Evolutionary conservation across 2,797 vertebrate species (phyloP), one percentile per base, ranked within the genome.

Genomic region (Australoheros facetus): DNA sequence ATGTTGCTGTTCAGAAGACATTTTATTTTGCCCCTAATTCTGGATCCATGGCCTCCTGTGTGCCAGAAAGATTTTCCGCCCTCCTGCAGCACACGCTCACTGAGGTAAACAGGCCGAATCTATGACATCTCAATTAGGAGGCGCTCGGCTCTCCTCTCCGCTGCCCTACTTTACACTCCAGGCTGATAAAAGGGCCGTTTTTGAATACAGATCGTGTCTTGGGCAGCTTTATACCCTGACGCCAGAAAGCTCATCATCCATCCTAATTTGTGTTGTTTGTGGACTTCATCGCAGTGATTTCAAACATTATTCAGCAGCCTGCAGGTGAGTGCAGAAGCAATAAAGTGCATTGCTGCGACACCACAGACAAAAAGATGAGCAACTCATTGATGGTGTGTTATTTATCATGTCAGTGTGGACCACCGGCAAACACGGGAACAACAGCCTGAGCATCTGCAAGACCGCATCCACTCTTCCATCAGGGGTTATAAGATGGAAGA

Each of bases 111-210:
- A 79, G 58, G 56, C 28, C 17, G 56, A 73, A 73, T 81, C 75
- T 70, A 5, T 74, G 81, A 59, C 74, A 76, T 83, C 75, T 81
- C 69, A 58, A 72, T 88, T 51, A 78, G 75, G 66, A 83, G 51
- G 69, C 39, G 70, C 42, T 58, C 59, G 59, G 19, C 5, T n/a
- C 32, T 69, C 37, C n/a, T 71, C 70, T 73, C 23, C 1, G 10
- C 64, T 79, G 83, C 73, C 75, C 76, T 56, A 75, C 62, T 83
- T 87, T 72, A 80, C 12, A 14, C 55, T 74, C 6, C 71, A 60
- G 17, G 37, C 60, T 37, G 72, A 79, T 21, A 57, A 78, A 76
- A 37, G 2, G 7, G 6, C 48, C 51, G 17, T 30, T 72, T 72
- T 79, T 54, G 54, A 73, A 76, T 45, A 39, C 26, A 28, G 66